Percentiles rank a stretch among this genome's conserved stretches.
These are phyloP conservation scores for Caenorhabditis inopinata DNA, from an alignment of 1,140 invertebrate genomes.

Conservation along the genomic window DNA sequence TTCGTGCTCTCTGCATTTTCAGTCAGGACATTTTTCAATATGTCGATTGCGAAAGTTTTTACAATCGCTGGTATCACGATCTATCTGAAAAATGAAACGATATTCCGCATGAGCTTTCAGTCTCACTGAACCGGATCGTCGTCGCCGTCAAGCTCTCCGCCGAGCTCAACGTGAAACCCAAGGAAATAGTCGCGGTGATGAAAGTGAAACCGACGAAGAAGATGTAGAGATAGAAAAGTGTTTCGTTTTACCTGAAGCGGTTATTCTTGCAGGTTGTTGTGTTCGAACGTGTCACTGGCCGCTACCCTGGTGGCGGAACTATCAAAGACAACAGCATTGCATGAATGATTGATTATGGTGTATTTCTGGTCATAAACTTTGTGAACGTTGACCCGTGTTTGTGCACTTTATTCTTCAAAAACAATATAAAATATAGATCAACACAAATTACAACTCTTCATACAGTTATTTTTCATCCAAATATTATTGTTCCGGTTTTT, in stretches of 20 bases:
- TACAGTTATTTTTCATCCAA: constrained; percentile 45
- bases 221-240: not conserved
- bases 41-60: not conserved
- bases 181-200: not conserved
- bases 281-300: not conserved
- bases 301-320: not conserved
- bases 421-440: not conserved
- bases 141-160: not conserved
- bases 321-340: constrained; percentile 30
- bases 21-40: not conserved
- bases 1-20: constrained; percentile 7
- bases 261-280: not conserved
- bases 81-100: too few species aligned
- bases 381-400: too few species aligned
- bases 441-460: constrained; percentile 47
- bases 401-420: not conserved
- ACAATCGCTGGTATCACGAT: not conserved
- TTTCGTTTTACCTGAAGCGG: too few species aligned
- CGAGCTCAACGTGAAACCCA: not conserved
- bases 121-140: constrained; percentile 10
- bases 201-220: not conserved
- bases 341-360: not conserved
- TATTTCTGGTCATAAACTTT: not conserved
- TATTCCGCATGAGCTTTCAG: not conserved
- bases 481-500: constrained; percentile 36